Base-by-base conservation (phyloP, 1,140 invertebrate species). In the Lerema accius region DNA sequence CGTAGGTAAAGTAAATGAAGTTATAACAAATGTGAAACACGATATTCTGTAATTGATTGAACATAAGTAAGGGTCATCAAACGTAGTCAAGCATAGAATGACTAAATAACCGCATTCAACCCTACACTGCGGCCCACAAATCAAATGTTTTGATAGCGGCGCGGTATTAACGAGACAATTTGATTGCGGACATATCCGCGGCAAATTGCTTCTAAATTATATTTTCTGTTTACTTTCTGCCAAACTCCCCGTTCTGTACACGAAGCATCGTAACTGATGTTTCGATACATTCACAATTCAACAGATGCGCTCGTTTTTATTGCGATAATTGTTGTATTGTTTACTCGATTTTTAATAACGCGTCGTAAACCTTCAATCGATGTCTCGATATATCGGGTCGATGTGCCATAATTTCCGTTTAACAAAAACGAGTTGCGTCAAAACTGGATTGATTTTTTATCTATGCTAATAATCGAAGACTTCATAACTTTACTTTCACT, bases 131-230 rank as follows among this genome's bases (percentile, higher is more conserved):
- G 75, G 69, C 67, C 85, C 84, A 90, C 87, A 90, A 90, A 90
- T 90, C 87, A 90, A 90, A 90, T 90, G 87, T 90, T 90, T 87
- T 90, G 82, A 90, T 90, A 90, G 87, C 85, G 70, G 76, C 82
- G 73, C 68, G 79, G 81, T 85, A 87, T 87, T 89, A 90, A 90
- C 87, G 86, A 90, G 87, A 90, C 87, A 90, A 90, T 90, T 90
- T 90, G 87, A 90, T 90, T 90, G 86, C 87, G 86, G 84, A 90
- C 87, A 87, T 87, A 90, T 87, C 81, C 83, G 76, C 82, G 86
- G 76, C 81, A 90, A 90, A 90, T 90, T 90, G 87, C 87, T 90
- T 86, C 82, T 85, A 90, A 90, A 90, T 90, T 89, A 90, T 90
- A 88, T 90, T 90, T 87, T 87, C 80, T 90, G 87, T 90, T 90